A percentile compares a stretch with the other conserved stretches of the same genome.
Evolutionary conservation across 2,113 vertebrate species (phyloP).

Genomic region (Equus quagga): DNA sequence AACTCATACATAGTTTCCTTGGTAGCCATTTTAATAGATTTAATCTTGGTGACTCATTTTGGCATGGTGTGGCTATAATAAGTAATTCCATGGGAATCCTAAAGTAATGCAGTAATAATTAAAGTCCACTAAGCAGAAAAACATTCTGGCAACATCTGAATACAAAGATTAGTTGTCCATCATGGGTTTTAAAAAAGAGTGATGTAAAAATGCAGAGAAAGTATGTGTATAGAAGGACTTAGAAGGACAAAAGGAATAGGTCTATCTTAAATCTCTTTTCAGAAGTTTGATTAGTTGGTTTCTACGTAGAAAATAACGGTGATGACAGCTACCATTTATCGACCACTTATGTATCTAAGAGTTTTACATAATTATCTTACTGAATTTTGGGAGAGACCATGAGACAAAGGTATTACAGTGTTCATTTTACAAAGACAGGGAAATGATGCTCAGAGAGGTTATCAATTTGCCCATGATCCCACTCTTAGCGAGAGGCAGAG

Average conservation of each 20-base stretch:
- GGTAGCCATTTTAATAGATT: slow-evolving; percentile 62
- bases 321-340: background rate
- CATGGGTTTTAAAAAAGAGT: background rate
- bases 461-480: background rate
- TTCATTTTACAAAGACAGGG: background rate
- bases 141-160: slow-evolving; percentile 60
- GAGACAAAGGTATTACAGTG: background rate
- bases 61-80: slow-evolving; percentile 29
- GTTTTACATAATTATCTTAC: background rate
- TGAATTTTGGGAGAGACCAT: background rate
- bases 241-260: background rate
- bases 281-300: slow-evolving; percentile 41
- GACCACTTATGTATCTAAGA: background rate
- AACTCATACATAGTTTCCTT: slow-evolving; percentile 61
- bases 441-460: background rate
- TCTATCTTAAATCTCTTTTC: background rate
- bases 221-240: background rate
- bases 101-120: slow-evolving; percentile 68
- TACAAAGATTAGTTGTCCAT: slow-evolving; percentile 43
- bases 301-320: background rate
- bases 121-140: slow-evolving; percentile 67
- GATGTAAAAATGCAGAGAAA: background rate
- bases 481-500: background rate
- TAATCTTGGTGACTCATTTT: slow-evolving; percentile 61
- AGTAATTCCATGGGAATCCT: slow-evolving; percentile 64